These are phyloP conservation scores for Tribolium freemani DNA, from an alignment of 2,888 invertebrate genomes.

Conservation along the genomic window DNA sequence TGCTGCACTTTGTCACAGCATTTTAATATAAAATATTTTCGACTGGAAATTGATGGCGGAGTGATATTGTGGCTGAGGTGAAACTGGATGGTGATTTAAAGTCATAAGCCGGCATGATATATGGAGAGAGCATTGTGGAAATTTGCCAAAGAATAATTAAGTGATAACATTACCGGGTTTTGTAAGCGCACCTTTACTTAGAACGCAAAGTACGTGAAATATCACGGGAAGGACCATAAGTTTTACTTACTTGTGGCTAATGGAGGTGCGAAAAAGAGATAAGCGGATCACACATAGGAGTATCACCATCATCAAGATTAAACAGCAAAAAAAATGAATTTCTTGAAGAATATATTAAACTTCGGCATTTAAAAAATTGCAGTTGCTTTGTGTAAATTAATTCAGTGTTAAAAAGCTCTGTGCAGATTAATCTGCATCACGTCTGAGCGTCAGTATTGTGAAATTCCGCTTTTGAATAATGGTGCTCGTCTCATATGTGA, in stretches of 20 bases:
- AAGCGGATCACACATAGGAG: background rate
- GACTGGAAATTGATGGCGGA: slow-evolving; percentile 43
- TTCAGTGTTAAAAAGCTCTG: background rate
- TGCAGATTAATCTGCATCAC: slow-evolving; percentile 4
- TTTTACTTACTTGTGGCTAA: slow-evolving; percentile 14
- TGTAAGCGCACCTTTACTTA: slow-evolving; percentile 19
- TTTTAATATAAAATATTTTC: slow-evolving; percentile 63
- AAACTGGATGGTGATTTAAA: slow-evolving; percentile 42
- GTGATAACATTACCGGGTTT: slow-evolving; percentile 46
- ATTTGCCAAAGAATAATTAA: slow-evolving; percentile 47
- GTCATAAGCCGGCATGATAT: slow-evolving; percentile 46
- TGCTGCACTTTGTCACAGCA: slow-evolving; percentile 61
- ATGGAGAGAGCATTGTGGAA: slow-evolving; percentile 40
- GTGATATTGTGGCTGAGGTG: slow-evolving; percentile 40
- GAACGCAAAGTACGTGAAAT: slow-evolving; percentile 38
- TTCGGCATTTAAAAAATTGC: no score
- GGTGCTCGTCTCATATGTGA: slow-evolving; percentile 58
- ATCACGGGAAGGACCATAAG: slow-evolving; percentile 11
- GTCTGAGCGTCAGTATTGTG: slow-evolving; percentile 5
- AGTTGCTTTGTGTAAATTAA: background rate
- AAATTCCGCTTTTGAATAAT: slow-evolving; percentile 53
- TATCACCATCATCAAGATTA: background rate
- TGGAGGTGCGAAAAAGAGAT: slow-evolving; percentile 4
- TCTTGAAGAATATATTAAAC: no score
- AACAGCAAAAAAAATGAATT: no score